These are phyloP conservation scores for Crotalus helleri DNA, from an alignment of 2,113 vertebrate species.

Conservation along the genomic window DNA sequence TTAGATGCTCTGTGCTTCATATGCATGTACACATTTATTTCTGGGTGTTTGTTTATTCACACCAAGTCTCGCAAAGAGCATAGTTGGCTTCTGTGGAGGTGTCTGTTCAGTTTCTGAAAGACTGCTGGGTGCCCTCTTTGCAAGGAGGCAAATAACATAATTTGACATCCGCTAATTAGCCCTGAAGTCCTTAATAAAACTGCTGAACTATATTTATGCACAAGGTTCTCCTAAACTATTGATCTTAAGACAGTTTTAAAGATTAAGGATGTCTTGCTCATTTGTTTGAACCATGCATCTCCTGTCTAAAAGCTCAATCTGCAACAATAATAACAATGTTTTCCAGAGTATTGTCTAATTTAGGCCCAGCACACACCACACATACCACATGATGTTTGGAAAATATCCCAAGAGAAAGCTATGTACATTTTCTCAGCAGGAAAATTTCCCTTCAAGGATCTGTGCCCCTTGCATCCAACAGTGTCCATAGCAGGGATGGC, in stretches of 20 bases:
- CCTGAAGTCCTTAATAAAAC: background rate
- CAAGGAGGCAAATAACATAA: background rate
- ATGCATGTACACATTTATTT: slow-evolving; percentile 10
- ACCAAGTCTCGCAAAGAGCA: background rate
- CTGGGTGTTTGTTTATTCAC: background rate
- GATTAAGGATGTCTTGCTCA: background rate
- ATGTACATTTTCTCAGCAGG: background rate
- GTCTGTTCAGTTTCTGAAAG: slow-evolving; percentile 9
- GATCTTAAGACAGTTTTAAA: background rate
- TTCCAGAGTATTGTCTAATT: background rate
- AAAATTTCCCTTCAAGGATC: background rate
- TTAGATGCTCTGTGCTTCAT: slow-evolving; percentile 2
- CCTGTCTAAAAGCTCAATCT: background rate
- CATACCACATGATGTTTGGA: background rate
- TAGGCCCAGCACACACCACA: background rate
- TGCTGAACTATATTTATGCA: background rate
- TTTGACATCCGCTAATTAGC: slow-evolving; percentile 8
- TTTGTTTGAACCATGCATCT: background rate
- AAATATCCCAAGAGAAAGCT: background rate
- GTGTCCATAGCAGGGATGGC: background rate
- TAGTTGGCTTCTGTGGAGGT: background rate
- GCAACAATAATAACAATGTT: background rate
- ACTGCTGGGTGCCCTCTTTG: background rate
- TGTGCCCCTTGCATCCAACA: background rate
- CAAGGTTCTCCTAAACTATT: background rate